Evolutionary conservation across 2,797 vertebrate species (phyloP).

Genomic region (Ataeniobius toweri): DNA sequence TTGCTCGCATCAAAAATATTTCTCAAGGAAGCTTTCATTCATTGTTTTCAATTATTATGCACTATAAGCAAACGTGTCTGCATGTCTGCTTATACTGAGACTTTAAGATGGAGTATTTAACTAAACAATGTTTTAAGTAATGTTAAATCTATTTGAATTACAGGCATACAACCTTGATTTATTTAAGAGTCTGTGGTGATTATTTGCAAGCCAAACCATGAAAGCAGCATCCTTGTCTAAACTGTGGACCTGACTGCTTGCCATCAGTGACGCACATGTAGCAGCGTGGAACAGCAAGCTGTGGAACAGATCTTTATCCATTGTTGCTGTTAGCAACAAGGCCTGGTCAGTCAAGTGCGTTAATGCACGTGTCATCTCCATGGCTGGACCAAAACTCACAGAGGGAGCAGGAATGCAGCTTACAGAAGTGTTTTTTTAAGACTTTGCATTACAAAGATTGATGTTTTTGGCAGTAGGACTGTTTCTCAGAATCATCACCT

Average conservation of each 20-base stretch:
- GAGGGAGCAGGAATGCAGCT: constrained; percentile 1
- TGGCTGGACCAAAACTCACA: constrained; percentile 26
- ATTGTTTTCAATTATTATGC: background rate
- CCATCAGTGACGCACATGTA: constrained; percentile 30
- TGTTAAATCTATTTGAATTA: background rate
- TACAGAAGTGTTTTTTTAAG: background rate
- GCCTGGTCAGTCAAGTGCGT: constrained; percentile 31
- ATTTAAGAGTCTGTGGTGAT: background rate
- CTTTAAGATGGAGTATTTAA: background rate
- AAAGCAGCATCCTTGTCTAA: background rate
- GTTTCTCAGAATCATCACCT: background rate
- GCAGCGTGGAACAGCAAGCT: background rate
- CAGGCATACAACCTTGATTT: background rate
- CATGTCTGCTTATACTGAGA: background rate
- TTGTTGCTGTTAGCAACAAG: constrained; percentile 58
- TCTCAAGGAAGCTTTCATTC: background rate
- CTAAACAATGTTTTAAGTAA: background rate
- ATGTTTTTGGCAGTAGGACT: background rate
- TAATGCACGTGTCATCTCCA: constrained; percentile 30
- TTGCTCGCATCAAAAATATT: background rate
- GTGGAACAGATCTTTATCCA: constrained; percentile 33
- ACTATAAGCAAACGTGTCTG: background rate
- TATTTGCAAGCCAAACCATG: background rate
- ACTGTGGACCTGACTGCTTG: background rate
- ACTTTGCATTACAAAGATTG: background rate